A percentile compares a stretch with the other conserved stretches of the same genome.
phyloP scores from a whole-genome alignment of 2,113 vertebrate genomes.

The crab-eating macaque (Macaca fascicularis) region DNA sequence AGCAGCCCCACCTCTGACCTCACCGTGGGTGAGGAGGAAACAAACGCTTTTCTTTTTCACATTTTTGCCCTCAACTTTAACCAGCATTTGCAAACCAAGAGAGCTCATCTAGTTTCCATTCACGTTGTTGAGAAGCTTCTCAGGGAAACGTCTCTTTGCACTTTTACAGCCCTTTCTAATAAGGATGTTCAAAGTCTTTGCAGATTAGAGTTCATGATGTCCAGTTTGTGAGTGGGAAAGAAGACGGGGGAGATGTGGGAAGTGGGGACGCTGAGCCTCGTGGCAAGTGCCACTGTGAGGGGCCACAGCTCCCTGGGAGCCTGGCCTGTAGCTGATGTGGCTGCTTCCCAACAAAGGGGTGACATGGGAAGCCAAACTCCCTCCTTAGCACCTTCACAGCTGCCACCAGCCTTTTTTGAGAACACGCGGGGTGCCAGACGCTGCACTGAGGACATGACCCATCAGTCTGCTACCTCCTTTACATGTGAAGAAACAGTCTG shows the following conservation, averaged over 20 bases:
- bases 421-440: fast-evolving
- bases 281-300: background rate
- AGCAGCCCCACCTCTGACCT: background rate
- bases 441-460: background rate
- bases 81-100: background rate
- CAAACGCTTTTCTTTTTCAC: background rate
- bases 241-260: background rate
- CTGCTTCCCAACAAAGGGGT: fast-evolving
- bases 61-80: slow-evolving; percentile 14
- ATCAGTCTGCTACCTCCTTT: fast-evolving
- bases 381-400: background rate
- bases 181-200: background rate
- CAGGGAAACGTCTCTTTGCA: background rate
- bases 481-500: background rate
- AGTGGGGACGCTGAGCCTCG: fast-evolving
- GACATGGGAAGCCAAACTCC: background rate
- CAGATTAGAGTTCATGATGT: background rate
- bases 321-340: background rate
- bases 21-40: fast-evolving
- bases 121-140: background rate
- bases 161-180: background rate
- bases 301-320: fast-evolving
- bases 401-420: background rate
- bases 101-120: slow-evolving; percentile 53
- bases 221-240: background rate